Evolutionary conservation across 2,113 vertebrate genomes (phyloP), one percentile per base, ranked within the genome.

Genomic region (Eupsittula cactorum): DNA sequence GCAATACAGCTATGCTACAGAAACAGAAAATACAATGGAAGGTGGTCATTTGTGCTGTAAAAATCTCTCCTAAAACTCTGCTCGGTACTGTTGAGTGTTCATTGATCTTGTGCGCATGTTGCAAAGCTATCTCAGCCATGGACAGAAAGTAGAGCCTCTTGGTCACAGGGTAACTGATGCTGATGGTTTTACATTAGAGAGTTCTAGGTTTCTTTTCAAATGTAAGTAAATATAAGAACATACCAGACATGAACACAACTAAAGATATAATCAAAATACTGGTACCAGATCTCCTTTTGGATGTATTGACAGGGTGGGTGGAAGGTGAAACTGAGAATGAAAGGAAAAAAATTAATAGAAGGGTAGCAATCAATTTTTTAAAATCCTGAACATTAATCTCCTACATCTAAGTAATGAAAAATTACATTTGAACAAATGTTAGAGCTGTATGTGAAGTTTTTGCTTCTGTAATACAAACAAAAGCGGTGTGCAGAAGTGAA

Each of bases 381-480:
- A 7, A 64, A 71, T 62, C 39, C 5, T 77, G 39, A 53, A 52
- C 13, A 41, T n/a, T 31, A 29, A n/a, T 76, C 13, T 69, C 52
- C 17, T 53, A 75, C 46, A 55, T 92, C 11, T 64, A 92, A 57
- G 13, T 57, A 9, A 68, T 21, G 8, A 77, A 86, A 90, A 92
- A 77, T 18, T 71, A 3, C 5, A 64, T 60, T 68, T 78, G 29
- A 93, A 71, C 16, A 82, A 16, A 71, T 60, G 84, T 95, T 81
- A 78, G 18, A 91, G 44, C 55, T 44, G 4, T 35, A 7, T 75
- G 12, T 89, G 57, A 84, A 82, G 47, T 39, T 29, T 92, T 86
- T 73, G 2, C 39, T 75, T 75, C 63, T 7, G 68, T 76, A 46
- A 89, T 47, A 52, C 35, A 86, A 95, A 91, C 42, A 88, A 88